These are phyloP conservation scores for Aphidius ervi DNA, from an alignment of 1,140 invertebrate species.

Conservation along the genomic window DNA sequence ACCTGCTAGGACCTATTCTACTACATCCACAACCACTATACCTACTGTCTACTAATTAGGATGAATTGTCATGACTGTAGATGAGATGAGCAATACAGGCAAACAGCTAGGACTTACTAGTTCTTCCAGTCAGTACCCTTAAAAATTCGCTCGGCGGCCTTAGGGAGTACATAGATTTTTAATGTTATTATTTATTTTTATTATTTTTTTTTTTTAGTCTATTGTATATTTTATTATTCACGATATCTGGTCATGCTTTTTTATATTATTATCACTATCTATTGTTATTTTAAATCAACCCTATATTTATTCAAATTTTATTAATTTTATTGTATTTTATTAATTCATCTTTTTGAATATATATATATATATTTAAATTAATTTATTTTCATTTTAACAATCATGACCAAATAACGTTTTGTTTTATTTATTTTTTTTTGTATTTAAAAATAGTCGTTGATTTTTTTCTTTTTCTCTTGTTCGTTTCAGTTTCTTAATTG, in stretches of 20 bases:
- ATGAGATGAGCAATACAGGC: conserved; percentile 52
- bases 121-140: conserved; percentile 53
- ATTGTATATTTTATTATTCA: conserved; percentile 1
- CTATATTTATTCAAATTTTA: conserved; percentile 4
- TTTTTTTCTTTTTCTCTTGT: conserved; percentile 31
- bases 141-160: conserved; percentile 45
- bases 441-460: not conserved
- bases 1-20: conserved; percentile 47
- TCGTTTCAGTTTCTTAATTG: conserved; percentile 47
- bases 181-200: conserved; percentile 14
- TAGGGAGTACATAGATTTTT: conserved; percentile 54
- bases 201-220: conserved; percentile 17
- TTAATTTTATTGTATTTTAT: not conserved
- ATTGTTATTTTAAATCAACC: not conserved
- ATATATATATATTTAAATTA: no score
- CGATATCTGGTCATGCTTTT: no score
- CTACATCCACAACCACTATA: conserved; percentile 42
- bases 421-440: conserved; percentile 30
- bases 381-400: not conserved
- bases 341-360: not conserved
- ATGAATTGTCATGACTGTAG: conserved; percentile 54
- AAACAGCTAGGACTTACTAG: conserved; percentile 54
- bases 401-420: conserved; percentile 10
- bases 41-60: conserved; percentile 51
- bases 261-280: no score